Base-by-base conservation (phyloP, 2,888 invertebrate species). In the Eremobia ochroleuca region DNA sequence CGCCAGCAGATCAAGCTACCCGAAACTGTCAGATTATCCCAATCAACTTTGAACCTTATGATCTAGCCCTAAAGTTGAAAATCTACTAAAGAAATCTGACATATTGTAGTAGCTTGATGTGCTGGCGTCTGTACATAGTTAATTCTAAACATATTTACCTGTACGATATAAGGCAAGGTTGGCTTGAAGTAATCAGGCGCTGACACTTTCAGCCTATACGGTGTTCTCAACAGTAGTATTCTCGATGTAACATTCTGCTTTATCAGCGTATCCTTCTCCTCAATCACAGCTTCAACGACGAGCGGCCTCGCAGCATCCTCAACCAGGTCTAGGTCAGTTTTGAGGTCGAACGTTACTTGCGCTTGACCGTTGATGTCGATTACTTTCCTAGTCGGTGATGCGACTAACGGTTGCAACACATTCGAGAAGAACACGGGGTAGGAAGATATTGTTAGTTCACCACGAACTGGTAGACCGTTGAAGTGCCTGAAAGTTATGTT, bases 131-230 rank as follows among this genome's bases (percentile, higher is more conserved):
- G 11, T 43, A 43, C 4, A 18, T 28, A 28, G 8, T 25, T 25
- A 9, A 52, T 52, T 52, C n/a, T 52, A 2, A 0, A 4, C 15
- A 5, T 71, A 65, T 80, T 73, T 82, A 90, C 90, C 96, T 98
- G 98, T 37, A 99, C 98, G 49, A 98, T 98, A 88, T 98, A 99
- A 84, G 98, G 98, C 70, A 99, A 97, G 37, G 98, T 98, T 1
- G 99, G 99, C 93, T 99, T 99, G 95, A 99, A 99, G 85, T 98
- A 98, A 87, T 98, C 98, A 0, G 99, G 98, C 37, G 98, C 98
- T 88, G 98, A 98, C 34, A 99, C 97, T 94, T 98, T 99, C 13
- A 99, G 94, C 76, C 97, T 93, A 74, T 97, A 96, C 0, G 96
- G 96, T 28, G 96, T 95, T 74, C 97, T 91, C 74, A 98, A 97